A percentile compares a stretch with the other conserved stretches of the same genome.
phyloP scores from a whole-genome alignment of 1,140 invertebrate genomes.

The Triops cancriformis region DNA sequence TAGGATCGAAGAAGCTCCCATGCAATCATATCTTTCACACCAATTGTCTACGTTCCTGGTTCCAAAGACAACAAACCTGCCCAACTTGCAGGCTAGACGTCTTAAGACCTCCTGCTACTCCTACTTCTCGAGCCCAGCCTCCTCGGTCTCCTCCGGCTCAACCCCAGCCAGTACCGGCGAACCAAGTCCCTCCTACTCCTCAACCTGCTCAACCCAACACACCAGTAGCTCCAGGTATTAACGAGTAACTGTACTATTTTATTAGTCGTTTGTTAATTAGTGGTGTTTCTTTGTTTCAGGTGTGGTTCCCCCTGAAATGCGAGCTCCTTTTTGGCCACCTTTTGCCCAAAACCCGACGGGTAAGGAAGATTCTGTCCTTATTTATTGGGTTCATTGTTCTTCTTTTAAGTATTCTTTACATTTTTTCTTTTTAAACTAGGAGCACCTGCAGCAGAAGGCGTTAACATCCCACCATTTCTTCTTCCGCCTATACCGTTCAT shows the following conservation, averaged over 20 bases:
- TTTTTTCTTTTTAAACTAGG: background rate
- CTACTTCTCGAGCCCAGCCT: constrained; percentile 37
- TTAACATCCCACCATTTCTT: constrained; percentile 29
- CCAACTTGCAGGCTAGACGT: constrained; percentile 97
- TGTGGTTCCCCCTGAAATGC: background rate
- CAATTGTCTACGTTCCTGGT: constrained; percentile 96
- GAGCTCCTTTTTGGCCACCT: background rate
- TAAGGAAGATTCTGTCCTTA: background rate
- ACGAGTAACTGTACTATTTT: background rate
- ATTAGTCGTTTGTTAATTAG: background rate
- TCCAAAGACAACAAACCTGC: constrained; percentile 98
- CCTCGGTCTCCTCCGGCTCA: constrained; percentile 37
- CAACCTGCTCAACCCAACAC: constrained; percentile 16
- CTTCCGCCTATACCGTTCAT: constrained; percentile 36
- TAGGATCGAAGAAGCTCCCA: constrained; percentile 90
- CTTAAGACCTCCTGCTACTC: constrained; percentile 50
- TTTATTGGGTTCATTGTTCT: background rate
- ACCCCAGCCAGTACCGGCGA: constrained; percentile 30
- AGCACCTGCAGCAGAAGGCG: background rate
- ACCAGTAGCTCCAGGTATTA: background rate
- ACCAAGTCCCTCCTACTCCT: constrained; percentile 32
- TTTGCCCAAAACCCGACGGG: background rate
- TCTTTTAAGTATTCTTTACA: background rate
- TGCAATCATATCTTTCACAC: constrained; percentile 99
- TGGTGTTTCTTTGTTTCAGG: background rate